These are phyloP conservation scores for Onychorhynchus coronatus DNA, from an alignment of 2,113 vertebrate genomes.

Conservation along the genomic window DNA sequence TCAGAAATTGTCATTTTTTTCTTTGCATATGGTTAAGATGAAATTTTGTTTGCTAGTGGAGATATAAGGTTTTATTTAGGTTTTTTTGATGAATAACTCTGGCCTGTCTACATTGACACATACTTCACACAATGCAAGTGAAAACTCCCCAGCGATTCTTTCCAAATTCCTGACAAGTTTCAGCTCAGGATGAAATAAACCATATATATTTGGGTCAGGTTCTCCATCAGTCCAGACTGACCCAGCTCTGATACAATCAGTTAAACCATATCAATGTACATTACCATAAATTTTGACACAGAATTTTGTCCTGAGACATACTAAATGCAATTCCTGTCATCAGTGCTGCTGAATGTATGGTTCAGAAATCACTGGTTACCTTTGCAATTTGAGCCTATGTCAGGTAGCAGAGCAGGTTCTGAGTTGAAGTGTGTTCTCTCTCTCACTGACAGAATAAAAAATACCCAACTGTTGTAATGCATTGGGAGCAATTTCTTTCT, in stretches of 20 bases:
- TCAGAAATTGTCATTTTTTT: constrained; percentile 8
- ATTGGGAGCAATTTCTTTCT: neutral
- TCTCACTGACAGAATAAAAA: neutral
- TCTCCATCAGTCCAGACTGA: neutral
- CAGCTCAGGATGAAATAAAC: neutral
- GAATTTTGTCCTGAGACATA: neutral
- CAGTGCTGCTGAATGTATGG: neutral
- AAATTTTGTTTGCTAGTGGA: neutral
- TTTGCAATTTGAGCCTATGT: neutral
- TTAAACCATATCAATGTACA: neutral
- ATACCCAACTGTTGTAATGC: neutral
- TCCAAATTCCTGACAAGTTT: neutral
- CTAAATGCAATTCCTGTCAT: neutral
- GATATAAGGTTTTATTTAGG: constrained; percentile 17
- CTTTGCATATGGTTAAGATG: neutral
- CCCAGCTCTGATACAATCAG: neutral
- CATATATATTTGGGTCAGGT: neutral
- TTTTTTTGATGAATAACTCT: neutral
- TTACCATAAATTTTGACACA: neutral
- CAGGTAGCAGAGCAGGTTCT: neutral
- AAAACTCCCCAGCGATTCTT: neutral
- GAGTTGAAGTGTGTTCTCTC: neutral
- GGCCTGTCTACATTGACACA: neutral
- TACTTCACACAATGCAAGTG: neutral
- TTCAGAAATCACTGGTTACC: neutral